Evolutionary conservation across 2,797 vertebrate species (phyloP).

Genomic region (Manis pentadactyla): DNA sequence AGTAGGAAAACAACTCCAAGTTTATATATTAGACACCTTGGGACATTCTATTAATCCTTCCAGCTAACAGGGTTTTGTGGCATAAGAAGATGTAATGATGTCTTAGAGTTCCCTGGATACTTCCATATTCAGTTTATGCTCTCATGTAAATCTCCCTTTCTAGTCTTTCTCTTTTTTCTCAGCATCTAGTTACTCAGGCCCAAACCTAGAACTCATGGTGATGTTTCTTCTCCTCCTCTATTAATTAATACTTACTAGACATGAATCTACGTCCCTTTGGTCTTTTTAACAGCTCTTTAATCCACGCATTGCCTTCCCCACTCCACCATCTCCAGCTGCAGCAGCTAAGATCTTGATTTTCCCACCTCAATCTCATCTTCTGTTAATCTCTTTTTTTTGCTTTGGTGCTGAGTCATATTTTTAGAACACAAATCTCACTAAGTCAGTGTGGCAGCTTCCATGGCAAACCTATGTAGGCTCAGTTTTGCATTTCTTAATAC

Average conservation of each 20-base stretch:
- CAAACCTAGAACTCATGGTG: neutral
- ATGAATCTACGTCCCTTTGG: neutral
- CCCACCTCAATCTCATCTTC: neutral
- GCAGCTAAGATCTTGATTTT: neutral
- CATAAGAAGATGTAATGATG: constrained; percentile 36
- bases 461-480: neutral
- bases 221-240: neutral
- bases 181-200: neutral
- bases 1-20: neutral
- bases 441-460: neutral
- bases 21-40: neutral
- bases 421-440: neutral
- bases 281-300: neutral
- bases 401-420: neutral
- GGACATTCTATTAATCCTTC: neutral
- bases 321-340: neutral
- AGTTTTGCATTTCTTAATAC: neutral
- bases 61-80: neutral
- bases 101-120: constrained; percentile 21
- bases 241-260: neutral
- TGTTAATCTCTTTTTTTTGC: neutral
- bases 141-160: neutral
- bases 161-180: neutral
- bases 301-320: neutral
- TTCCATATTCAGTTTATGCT: neutral